A percentile compares a stretch with the other conserved stretches of the same genome.
phyloP scores from a whole-genome alignment of 2,797 vertebrate genomes.

The Bovichtus variegatus region DNA sequence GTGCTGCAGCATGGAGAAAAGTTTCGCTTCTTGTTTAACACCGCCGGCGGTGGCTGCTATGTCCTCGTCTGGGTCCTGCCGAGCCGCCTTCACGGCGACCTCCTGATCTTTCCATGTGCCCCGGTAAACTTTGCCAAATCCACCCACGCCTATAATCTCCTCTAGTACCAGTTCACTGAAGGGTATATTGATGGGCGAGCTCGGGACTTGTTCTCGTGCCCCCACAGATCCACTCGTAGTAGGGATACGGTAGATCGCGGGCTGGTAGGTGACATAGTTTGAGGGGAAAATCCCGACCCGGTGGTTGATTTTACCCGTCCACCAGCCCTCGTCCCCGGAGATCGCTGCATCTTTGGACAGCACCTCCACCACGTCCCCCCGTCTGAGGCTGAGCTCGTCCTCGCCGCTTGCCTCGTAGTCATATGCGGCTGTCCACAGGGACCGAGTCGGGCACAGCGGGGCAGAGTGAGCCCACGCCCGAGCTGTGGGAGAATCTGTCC shows the following conservation, averaged over 20 bases:
- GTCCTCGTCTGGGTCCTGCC: constrained; percentile 95
- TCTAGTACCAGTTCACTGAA: constrained; percentile 91
- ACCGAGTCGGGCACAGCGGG: constrained; percentile 83
- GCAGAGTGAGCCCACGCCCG: constrained; percentile 82
- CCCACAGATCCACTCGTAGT: constrained; percentile 60
- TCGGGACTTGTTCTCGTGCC: constrained; percentile 76
- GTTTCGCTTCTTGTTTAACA: constrained; percentile 93
- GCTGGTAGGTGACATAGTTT: constrained; percentile 89
- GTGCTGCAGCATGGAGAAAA: constrained; percentile 94
- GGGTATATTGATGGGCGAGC: constrained; percentile 87
- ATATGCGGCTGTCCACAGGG: constrained; percentile 91
- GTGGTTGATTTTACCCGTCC: constrained; percentile 92
- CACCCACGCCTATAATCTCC: constrained; percentile 95
- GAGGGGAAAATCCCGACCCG: constrained; percentile 92
- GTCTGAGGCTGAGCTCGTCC: constrained; percentile 91
- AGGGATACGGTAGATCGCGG: constrained; percentile 83
- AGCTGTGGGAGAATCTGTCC: constrained; percentile 75
- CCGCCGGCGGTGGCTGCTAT: constrained; percentile 91
- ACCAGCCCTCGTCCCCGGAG: constrained; percentile 93
- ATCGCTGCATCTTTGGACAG: constrained; percentile 91
- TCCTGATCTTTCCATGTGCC: constrained; percentile 93
- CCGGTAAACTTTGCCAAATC: constrained; percentile 95
- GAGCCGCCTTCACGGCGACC: constrained; percentile 95
- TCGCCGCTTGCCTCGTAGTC: constrained; percentile 92
- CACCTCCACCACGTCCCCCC: constrained; percentile 91